Percentiles rank a stretch among this genome's conserved stretches.
Evolutionary conservation across 2,113 vertebrate genomes (phyloP).

Genomic region (Sylvia atricapilla): DNA sequence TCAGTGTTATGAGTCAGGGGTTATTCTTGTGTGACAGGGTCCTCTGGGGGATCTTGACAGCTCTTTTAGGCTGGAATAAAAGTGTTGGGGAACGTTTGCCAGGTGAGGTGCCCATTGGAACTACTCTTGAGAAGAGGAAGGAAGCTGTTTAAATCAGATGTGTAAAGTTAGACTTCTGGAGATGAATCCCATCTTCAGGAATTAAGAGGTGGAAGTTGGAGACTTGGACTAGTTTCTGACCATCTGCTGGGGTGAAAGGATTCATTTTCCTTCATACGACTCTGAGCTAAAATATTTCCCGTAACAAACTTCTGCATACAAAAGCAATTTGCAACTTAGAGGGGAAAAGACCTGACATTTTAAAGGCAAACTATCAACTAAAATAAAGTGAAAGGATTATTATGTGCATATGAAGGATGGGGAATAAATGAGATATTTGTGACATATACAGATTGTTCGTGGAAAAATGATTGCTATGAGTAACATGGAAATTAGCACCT

Average conservation of each 20-base stretch:
- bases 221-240: background rate
- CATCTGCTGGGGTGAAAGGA: background rate
- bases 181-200: background rate
- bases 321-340: constrained; percentile 42
- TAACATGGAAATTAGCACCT: background rate
- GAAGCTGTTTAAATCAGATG: background rate
- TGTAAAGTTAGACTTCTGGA: background rate
- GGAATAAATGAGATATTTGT: constrained; percentile 62
- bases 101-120: background rate
- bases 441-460: constrained; percentile 52
- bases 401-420: constrained; percentile 48
- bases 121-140: background rate
- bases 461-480: constrained; percentile 57
- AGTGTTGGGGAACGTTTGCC: background rate
- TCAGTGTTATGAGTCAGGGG: background rate
- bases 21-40: background rate
- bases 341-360: constrained; percentile 52
- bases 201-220: background rate
- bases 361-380: constrained; percentile 57
- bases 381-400: constrained; percentile 53
- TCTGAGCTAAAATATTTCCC: background rate
- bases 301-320: background rate
- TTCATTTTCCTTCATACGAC: background rate
- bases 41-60: background rate
- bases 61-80: background rate